phyloP scores from a whole-genome alignment of 2,113 vertebrate genomes.

The Equus quagga region DNA sequence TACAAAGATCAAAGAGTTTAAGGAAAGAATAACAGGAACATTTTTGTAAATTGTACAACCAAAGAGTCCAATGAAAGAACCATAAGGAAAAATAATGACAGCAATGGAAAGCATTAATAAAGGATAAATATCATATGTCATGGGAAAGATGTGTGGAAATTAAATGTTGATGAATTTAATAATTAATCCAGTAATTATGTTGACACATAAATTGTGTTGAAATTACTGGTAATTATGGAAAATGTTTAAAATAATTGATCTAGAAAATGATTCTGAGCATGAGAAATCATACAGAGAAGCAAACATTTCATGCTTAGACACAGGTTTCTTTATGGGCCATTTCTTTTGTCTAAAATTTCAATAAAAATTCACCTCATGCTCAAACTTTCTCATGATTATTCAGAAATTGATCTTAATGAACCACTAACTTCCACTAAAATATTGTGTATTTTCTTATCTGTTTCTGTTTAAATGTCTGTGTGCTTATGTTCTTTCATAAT shows the following conservation, averaged over 20 bases:
- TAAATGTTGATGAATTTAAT: background rate
- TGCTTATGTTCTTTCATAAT: background rate
- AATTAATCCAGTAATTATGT: background rate
- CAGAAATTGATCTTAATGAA: background rate
- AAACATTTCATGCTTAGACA: background rate
- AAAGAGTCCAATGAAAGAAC: background rate
- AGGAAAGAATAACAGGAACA: background rate
- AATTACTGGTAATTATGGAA: constrained; percentile 16
- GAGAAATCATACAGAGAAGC: background rate
- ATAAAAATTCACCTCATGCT: background rate
- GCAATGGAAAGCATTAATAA: background rate
- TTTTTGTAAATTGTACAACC: background rate
- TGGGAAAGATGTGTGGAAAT: constrained; percentile 6
- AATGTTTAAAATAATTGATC: constrained; percentile 27
- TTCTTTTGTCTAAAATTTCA: constrained; percentile 42
- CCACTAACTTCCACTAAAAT: background rate
- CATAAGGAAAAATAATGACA: background rate
- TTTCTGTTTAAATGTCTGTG: background rate
- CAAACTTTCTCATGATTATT: background rate
- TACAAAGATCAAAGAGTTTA: background rate
- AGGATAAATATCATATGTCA: background rate
- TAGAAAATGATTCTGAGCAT: constrained; percentile 16
- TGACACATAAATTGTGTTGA: background rate
- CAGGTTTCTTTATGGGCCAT: background rate
- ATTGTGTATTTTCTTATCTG: background rate